Conservation (phyloP, 2,888 invertebrate genomes). For the Ectemnius continuus region DNA sequence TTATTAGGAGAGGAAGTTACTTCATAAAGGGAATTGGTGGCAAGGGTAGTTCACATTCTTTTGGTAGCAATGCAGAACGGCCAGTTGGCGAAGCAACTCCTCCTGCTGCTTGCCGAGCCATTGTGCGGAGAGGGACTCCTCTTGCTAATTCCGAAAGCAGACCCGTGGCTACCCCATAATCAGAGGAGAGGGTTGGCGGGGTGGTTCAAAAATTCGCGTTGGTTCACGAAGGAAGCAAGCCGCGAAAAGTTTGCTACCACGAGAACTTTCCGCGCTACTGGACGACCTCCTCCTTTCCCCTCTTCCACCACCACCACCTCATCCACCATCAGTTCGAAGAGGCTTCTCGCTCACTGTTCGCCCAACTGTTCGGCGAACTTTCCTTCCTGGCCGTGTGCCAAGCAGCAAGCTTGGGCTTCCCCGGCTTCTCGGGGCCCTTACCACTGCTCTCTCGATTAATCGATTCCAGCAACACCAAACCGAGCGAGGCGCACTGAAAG, state of each 20-base stretch:
- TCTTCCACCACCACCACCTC: no score
- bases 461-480: constrained; percentile 34
- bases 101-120: no score
- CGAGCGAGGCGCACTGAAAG: background rate
- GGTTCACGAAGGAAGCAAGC: constrained; percentile 23
- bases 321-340: no score
- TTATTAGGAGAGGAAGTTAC: no score
- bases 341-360: constrained; percentile 13
- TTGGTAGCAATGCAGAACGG: no score
- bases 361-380: constrained; percentile 13
- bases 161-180: constrained; percentile 18
- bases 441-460: constrained; percentile 50
- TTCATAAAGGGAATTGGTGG: no score
- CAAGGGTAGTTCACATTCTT: no score
- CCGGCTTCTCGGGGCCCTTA: constrained; percentile 27
- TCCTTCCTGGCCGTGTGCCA: constrained; percentile 49
- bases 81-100: no score
- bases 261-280: constrained; percentile 21
- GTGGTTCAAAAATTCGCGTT: constrained; percentile 20
- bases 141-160: background rate
- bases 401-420: background rate
- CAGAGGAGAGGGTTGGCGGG: constrained; percentile 2
- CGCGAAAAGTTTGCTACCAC: constrained; percentile 25
- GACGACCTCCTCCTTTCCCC: background rate
- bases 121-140: no score